Conservation (phyloP, 2,888 invertebrate species). For the Acheta domesticus region DNA sequence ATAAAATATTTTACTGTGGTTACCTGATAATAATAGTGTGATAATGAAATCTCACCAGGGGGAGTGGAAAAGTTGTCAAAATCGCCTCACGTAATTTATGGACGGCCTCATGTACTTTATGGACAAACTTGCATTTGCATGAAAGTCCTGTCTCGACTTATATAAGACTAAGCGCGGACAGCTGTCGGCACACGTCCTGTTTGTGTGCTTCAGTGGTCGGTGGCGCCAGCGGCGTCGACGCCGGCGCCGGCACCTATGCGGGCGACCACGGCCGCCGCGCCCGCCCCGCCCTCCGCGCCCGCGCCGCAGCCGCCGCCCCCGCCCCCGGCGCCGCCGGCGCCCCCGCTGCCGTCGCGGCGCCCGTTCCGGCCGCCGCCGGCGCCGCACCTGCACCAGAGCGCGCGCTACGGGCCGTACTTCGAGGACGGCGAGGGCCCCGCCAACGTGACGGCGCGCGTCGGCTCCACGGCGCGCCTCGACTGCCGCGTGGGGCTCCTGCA, state of each 20-base stretch:
- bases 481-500: slow-evolving; percentile 60
- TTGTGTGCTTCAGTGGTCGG: not conserved
- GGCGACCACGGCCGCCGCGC: not conserved
- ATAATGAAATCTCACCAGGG: too few species aligned
- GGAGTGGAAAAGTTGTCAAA: too few species aligned
- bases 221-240: slow-evolving; percentile 11
- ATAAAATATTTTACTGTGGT: too few species aligned
- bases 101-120: too few species aligned
- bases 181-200: too few species aligned
- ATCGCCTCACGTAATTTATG: too few species aligned
- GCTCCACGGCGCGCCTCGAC: slow-evolving; percentile 56
- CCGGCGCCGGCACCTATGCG: not conserved
- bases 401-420: slow-evolving; percentile 54
- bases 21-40: too few species aligned
- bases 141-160: too few species aligned
- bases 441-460: slow-evolving; percentile 58
- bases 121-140: too few species aligned
- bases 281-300: not conserved
- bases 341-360: not conserved
- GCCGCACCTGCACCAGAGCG: slow-evolving; percentile 33
- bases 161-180: too few species aligned
- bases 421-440: slow-evolving; percentile 56
- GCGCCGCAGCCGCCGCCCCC: slow-evolving; percentile 20
- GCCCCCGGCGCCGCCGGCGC: not conserved
- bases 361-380: slow-evolving; percentile 26